Evolutionary conservation across 2,888 invertebrate species (phyloP), one percentile per base, ranked within the genome.

Genomic region (Synergus gifuensis): DNA sequence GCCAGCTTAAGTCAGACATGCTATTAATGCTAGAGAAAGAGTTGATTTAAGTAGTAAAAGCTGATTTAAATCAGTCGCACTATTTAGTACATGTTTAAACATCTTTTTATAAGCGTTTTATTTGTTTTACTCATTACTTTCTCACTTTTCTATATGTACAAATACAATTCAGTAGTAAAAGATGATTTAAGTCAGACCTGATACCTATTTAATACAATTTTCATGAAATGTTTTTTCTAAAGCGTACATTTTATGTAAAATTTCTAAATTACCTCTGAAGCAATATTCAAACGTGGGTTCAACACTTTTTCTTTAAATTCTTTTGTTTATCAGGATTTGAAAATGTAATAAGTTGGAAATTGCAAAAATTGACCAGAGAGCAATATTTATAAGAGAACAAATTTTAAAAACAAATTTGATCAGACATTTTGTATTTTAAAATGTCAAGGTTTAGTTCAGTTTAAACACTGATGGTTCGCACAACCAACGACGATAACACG

Each of bases 401-500:
- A 73, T 9, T 54, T 54, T 36, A 9, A 16, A 36, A 40, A 9
- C 11, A 0, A 11, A 40, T 73, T 36, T 73, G 36, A n/a, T 12
- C 36, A n/a, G n/a, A 11, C 9, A 73, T 40, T 22, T 16, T 54
- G 8, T 36, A 40, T 69, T 54, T 16, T 1, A 40, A 54, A 73
- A 54, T 73, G 22, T 49, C 28, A 73, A 36, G 54, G 73, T 49
- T 28, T 73, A n/a, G 28, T 49, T 67, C 8, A 67, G 28, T 84
- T 78, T 76, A 76, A 77, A 79, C 77, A 77, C 80, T 83, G 85
- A 85, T 86, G 86, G 85, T 86, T 89, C 86, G 86, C 86, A 88
- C 89, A 85, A 85, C 87, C 83, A 84, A 82, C 86, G 84, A 85
- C 82, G 85, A 82, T 82, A 89, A 85, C 89, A 90, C 89, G 90